phyloP scores from a whole-genome alignment of 2,797 vertebrate genomes.

The Ptychadena robeensis region DNA sequence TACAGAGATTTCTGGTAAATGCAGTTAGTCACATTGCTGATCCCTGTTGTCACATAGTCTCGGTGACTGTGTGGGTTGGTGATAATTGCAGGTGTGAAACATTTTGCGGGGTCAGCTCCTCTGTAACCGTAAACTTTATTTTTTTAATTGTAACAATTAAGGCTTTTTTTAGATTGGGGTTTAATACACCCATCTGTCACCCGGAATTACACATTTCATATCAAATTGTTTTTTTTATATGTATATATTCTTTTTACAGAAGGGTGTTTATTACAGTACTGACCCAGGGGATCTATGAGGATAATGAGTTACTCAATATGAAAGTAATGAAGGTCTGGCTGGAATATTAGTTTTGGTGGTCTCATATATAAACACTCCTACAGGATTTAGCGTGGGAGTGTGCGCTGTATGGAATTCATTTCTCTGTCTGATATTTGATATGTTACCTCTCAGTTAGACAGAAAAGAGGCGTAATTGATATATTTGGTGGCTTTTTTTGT shows the following conservation, averaged over 20 bases:
- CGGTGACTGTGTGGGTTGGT: conserved; percentile 64
- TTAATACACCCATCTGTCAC: conserved; percentile 19
- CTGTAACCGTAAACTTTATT: conserved; percentile 32
- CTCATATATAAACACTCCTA: conserved; percentile 52
- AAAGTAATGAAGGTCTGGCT: conserved; percentile 50
- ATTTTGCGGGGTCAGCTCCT: conserved; percentile 59
- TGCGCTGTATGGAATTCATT: conserved; percentile 25
- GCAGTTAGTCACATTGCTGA: conserved; percentile 51
- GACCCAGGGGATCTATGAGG: conserved; percentile 32
- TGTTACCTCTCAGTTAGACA: neutral
- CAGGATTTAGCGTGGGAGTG: conserved; percentile 44
- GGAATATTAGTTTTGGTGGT: conserved; percentile 48
- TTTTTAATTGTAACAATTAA: conserved; percentile 43
- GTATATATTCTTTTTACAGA: neutral
- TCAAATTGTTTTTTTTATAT: neutral
- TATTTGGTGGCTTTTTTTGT: conserved; percentile 2
- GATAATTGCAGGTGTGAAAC: conserved; percentile 70
- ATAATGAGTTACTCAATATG: conserved; percentile 57
- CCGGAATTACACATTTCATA: neutral
- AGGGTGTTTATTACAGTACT: conserved; percentile 23
- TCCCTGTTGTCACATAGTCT: conserved; percentile 47
- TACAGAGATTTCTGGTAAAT: conserved; percentile 52
- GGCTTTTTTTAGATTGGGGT: conserved; percentile 34
- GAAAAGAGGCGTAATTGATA: conserved; percentile 4
- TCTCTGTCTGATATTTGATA: conserved; percentile 40